A percentile compares a stretch with the other conserved stretches of the same genome.
Conservation (phyloP, 2,797 vertebrate genomes). For the Labeo calbasu region DNA sequence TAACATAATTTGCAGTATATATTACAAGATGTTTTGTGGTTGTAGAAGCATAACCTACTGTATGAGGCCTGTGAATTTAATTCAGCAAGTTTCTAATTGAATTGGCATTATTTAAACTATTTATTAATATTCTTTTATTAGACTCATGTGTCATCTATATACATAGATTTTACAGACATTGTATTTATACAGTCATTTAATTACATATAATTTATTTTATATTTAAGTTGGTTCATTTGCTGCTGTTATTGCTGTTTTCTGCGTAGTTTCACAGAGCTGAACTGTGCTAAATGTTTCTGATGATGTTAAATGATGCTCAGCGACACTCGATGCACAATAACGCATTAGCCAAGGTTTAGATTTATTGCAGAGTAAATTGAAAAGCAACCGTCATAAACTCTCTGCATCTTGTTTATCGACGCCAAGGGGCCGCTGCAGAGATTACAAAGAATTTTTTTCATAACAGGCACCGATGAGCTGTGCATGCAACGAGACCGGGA, state of each 20-base stretch:
- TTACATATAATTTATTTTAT: background rate
- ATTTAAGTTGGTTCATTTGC: background rate
- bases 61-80: background rate
- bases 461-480: background rate
- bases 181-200: background rate
- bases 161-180: background rate
- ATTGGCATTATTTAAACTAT: background rate
- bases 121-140: no score
- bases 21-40: background rate
- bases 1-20: background rate
- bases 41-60: background rate
- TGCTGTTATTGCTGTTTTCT: background rate
- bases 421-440: background rate
- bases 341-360: constrained; percentile 10
- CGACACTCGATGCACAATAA: background rate
- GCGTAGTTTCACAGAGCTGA: background rate
- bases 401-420: background rate
- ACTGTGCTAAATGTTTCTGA: constrained; percentile 16
- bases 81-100: background rate
- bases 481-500: background rate
- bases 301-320: constrained; percentile 25
- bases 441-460: background rate
- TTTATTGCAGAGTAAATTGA: constrained; percentile 1
- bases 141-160: background rate
- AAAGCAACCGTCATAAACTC: constrained; percentile 7